phyloP scores from a whole-genome alignment of 2,797 vertebrate genomes.

The Urophycis tenuis region DNA sequence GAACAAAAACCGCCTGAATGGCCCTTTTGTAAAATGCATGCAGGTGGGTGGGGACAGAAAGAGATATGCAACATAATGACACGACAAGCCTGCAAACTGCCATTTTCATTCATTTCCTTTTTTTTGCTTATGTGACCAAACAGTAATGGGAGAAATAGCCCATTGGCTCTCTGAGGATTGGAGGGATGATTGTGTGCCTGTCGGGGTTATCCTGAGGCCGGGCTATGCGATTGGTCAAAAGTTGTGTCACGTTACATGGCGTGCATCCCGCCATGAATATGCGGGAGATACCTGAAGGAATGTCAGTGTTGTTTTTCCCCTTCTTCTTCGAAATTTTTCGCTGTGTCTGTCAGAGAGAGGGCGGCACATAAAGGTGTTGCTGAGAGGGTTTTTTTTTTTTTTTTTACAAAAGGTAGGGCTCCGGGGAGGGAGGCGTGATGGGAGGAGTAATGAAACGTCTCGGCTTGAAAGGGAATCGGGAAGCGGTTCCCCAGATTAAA shows the following conservation, averaged over 20 bases:
- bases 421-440: neutral
- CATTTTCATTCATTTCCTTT: neutral
- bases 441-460: slow-evolving; percentile 27
- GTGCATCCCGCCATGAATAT: neutral
- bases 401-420: neutral
- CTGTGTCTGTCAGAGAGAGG: neutral
- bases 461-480: slow-evolving; percentile 31
- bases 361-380: neutral
- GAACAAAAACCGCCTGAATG: neutral
- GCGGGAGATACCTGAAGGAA: neutral
- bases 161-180: neutral
- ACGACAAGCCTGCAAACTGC: neutral
- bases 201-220: neutral
- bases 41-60: neutral
- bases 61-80: neutral
- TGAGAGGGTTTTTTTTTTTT: too few relatives aligned
- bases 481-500: slow-evolving; percentile 28
- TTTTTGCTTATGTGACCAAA: neutral
- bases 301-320: neutral
- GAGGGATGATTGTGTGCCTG: neutral
- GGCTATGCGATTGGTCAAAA: neutral
- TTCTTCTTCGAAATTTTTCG: neutral
- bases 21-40: neutral
- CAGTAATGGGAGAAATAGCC: neutral
- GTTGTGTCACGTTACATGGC: neutral